Percentiles rank a stretch among this genome's conserved stretches.
These are phyloP conservation scores for Sebastes cheni DNA, from an alignment of 2,797 vertebrate genomes.

Conservation along the genomic window DNA sequence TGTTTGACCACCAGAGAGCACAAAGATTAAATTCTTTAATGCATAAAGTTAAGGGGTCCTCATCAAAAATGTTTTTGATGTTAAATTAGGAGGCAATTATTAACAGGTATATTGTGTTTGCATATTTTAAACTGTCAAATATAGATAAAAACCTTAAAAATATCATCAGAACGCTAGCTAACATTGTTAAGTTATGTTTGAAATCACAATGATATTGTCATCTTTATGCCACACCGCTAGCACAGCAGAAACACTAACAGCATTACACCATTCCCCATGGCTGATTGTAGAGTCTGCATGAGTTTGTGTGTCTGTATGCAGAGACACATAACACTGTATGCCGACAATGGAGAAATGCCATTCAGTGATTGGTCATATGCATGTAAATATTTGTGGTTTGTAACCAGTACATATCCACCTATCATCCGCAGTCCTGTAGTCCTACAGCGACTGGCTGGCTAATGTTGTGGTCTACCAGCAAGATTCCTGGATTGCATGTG, in stretches of 20 bases:
- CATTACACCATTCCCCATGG: neutral
- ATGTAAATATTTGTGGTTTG: slow-evolving; percentile 40
- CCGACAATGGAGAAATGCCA: neutral
- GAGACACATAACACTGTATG: neutral
- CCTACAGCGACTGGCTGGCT: neutral
- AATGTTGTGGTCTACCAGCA: slow-evolving; percentile 15
- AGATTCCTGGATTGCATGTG: neutral
- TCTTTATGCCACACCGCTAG: neutral
- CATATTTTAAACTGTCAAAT: neutral
- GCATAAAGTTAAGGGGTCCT: neutral
- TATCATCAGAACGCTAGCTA: neutral
- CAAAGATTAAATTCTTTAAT: neutral
- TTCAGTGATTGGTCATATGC: slow-evolving; percentile 14
- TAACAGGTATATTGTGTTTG: neutral
- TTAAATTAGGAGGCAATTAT: neutral
- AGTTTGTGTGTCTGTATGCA: neutral
- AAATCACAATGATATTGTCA: neutral
- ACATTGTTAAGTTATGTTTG: neutral
- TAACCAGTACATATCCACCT: neutral
- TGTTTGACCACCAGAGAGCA: neutral
- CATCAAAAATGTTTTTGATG: neutral
- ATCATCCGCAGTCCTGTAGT: neutral
- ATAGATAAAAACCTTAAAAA: neutral
- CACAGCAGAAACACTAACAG: neutral
- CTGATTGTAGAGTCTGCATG: neutral